These are phyloP conservation scores for Pandemis cinnamomeana DNA, from an alignment of 2,888 invertebrate genomes.

Conservation along the genomic window DNA sequence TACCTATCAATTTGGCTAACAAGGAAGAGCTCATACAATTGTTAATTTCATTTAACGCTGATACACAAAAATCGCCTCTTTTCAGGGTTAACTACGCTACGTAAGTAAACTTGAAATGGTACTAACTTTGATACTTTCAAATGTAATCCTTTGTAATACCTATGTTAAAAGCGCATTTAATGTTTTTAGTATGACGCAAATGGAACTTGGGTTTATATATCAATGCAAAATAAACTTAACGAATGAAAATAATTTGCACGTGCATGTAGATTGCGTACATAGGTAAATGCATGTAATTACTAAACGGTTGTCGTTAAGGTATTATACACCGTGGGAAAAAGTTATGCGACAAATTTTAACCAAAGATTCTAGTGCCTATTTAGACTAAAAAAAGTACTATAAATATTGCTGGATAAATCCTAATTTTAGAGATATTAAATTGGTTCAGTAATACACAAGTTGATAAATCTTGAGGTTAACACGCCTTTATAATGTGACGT, in stretches of 20 bases:
- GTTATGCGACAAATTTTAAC: no score
- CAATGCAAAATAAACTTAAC: neutral
- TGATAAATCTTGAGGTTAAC: no score
- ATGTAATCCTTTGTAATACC: neutral
- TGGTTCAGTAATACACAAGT: no score
- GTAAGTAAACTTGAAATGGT: neutral
- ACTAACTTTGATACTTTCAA: neutral
- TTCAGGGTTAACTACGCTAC: neutral
- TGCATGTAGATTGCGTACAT: slow-evolving; percentile 20
- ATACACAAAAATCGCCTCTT: neutral
- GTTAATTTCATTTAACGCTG: no score
- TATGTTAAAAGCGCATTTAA: neutral
- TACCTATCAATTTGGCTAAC: neutral
- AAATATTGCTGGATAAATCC: no score
- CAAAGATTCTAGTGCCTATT: no score
- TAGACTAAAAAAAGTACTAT: no score
- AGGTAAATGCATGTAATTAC: neutral
- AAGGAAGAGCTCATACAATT: neutral
- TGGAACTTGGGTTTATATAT: neutral
- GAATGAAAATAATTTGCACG: slow-evolving; percentile 29
- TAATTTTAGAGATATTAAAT: no score
- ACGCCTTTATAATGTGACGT: no score
- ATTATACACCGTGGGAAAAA: no score
- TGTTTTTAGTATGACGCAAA: neutral
- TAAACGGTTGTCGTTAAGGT: neutral